These are phyloP conservation scores for Prunella strophiata DNA, from an alignment of 2,797 vertebrate species.

Conservation along the genomic window DNA sequence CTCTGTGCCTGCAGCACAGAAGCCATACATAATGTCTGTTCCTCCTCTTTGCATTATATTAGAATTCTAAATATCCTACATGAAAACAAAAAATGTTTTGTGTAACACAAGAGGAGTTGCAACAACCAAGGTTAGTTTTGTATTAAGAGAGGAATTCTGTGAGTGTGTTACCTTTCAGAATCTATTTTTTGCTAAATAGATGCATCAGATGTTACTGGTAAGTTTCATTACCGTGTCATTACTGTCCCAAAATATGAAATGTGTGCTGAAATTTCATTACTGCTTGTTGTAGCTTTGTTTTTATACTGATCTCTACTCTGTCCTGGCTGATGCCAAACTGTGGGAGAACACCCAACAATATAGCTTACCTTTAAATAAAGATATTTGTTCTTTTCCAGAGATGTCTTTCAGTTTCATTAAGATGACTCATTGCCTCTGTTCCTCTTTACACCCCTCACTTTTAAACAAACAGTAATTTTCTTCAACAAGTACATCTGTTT, in stretches of 20 bases:
- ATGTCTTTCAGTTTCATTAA: not conserved
- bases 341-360: not conserved
- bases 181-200: conserved; percentile 54
- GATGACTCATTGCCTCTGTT: not conserved
- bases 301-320: not conserved
- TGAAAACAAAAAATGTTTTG: not conserved
- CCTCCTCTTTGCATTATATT: not conserved
- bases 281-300: conserved; percentile 6
- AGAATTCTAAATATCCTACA: not conserved
- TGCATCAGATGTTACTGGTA: conserved; percentile 29
- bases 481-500: not conserved
- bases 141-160: not conserved
- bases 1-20: not conserved
- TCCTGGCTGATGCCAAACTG: not conserved
- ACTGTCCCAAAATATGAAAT: not conserved
- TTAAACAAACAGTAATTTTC: not conserved
- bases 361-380: conserved; percentile 49
- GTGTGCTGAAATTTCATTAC: not conserved
- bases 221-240: conserved; percentile 51
- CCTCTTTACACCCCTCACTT: not conserved
- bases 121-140: not conserved
- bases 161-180: not conserved
- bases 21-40: not conserved
- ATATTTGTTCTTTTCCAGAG: not conserved
- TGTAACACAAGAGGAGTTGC: not conserved